Percentiles rank a stretch among this genome's conserved stretches.
Conservation (phyloP, 2,113 vertebrate genomes). For the Marmota flaviventris region DNA sequence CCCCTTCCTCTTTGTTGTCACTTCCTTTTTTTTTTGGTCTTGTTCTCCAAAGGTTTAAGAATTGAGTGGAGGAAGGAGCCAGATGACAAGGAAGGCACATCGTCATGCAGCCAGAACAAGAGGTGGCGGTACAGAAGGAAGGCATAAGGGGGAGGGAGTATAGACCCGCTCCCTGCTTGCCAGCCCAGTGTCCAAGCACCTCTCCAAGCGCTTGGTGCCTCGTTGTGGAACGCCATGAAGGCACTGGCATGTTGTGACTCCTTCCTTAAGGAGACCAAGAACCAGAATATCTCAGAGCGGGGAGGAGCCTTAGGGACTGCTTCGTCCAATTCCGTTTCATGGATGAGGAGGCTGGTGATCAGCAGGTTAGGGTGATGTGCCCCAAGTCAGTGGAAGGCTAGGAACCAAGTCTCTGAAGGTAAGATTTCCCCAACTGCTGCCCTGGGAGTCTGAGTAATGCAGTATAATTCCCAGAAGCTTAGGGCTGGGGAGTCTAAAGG, state of each 20-base stretch:
- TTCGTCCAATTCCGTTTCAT: neutral
- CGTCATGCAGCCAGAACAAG: neutral
- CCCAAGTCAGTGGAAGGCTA: neutral
- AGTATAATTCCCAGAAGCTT: neutral
- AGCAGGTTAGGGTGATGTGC: neutral
- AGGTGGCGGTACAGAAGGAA: neutral
- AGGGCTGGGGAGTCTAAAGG: neutral
- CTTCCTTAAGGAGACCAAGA: neutral
- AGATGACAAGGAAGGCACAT: neutral
- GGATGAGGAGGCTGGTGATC: neutral
- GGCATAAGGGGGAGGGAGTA: neutral
- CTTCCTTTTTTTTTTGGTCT: neutral
- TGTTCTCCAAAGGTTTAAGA: neutral
- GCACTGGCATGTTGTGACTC: neutral
- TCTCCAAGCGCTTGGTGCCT: neutral
- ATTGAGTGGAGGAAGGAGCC: neutral
- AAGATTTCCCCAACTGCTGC: neutral
- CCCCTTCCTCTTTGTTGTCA: constrained; percentile 20
- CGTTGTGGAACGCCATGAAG: neutral
- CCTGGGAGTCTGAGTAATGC: neutral
- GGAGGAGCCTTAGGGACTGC: neutral
- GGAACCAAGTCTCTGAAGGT: neutral
- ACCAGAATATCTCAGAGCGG: neutral
- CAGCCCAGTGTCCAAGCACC: neutral
- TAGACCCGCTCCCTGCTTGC: neutral